Evolutionary conservation across 1,140 invertebrate genomes (phyloP), one percentile per base, ranked within the genome.

Genomic region (Nebria ingens): DNA sequence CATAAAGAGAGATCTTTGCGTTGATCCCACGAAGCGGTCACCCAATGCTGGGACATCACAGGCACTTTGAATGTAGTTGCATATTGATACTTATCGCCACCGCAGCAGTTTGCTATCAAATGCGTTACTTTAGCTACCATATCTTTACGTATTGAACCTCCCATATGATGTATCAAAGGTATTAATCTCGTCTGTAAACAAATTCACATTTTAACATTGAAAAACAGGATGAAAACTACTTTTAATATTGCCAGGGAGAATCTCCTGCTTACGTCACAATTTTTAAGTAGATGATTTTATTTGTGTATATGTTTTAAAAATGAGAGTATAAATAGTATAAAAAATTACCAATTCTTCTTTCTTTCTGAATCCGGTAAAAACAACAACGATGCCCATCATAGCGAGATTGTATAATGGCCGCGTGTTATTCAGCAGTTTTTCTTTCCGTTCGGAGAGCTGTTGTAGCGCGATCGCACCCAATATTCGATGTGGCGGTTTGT

Each of bases 91-190:
- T 97, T 97, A 63, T 91, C 85, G 57, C 93, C 92, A 40, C 83
- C 83, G 64, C 85, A 86, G 65, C 81, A 79, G 64, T 87, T 88
- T 51, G 93, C 90, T 61, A 98, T 89, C 38, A 98, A 77, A 78
- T 97, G 93, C 50, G 93, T 97, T 55, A 93, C 85, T 68, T 88
- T 91, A 17, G 79, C 77, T 55, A 82, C 84, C 76, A 93, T 85
- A 62, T 95, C 91, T 73, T 88, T 91, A 51, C 91, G 79, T 61
- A 97, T 87, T 64, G 89, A 93, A 15, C 93, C 93, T 59, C 91
- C 92, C 93, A 97, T 96, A 68, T 87, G 84, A 75, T 96, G 93
- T 59, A 96, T 87, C 66, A 91, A 77, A 62, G 84, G 84, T 59
- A 92, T 85, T 64, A 95, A 76, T 66, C 83, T 82, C 58, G 82